Evolutionary conservation across 2,888 invertebrate species (phyloP), one percentile per base, ranked within the genome.

Genomic region (Morpho helenor): DNA sequence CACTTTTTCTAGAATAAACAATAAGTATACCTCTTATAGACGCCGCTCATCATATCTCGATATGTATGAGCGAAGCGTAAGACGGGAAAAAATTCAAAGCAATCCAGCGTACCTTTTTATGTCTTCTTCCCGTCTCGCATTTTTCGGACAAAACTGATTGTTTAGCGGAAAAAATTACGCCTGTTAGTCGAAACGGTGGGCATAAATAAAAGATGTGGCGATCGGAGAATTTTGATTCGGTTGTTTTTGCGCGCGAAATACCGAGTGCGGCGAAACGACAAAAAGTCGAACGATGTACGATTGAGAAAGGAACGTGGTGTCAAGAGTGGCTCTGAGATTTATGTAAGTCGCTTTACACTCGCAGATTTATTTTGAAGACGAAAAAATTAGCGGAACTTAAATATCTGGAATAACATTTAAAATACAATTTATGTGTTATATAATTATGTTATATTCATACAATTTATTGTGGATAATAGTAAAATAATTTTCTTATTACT

Each of bases 111-210:
- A 75, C 75, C 79, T 89, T 89, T 89, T 89, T 89, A 87, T 77
- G 78, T 77, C 80, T 82, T 82, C 82, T 79, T 85, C 83, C 73
- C 83, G 84, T 81, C 79, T 79, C 83, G 86, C 84, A 89, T 87
- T 90, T 90, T 90, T 89, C 87, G 82, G 84, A 74, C 86, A 89
- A 89, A 90, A 89, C 82, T 87, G 88, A 88, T 89, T 90, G 89
- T 90, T 89, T 90, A 84, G 80, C 83, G 89, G 89, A 89, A 89
- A 90, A 90, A 90, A 90, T 89, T 86, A 88, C 87, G 85, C 77
- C 88, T 87, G 89, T 89, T 88, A 88, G 85, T 76, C 81, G 84
- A 80, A 83, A 78, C 80, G 80, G 75, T 69, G 74, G 68, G 74
- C 69, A 89, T 90, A 87, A 88, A 90, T 90, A 89, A 90, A 88